Evolutionary conservation across 2,113 vertebrate species (phyloP).

Genomic region (Empidonax alnorum): DNA sequence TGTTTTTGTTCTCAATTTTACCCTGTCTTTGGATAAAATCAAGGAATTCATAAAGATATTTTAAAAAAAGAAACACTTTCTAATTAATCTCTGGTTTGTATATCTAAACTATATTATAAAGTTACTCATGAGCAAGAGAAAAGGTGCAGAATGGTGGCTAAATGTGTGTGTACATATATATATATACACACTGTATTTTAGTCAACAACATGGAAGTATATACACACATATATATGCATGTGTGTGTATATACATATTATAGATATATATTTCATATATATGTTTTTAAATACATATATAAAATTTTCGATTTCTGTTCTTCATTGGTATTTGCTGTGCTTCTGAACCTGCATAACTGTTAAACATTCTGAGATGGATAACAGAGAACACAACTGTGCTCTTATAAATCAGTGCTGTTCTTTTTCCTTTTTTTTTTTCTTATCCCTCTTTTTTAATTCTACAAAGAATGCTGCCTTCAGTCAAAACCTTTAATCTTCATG

Average conservation of each 20-base stretch:
- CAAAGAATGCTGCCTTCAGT: conserved; percentile 30
- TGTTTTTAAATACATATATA: neutral
- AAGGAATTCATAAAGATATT: neutral
- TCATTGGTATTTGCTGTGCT: neutral
- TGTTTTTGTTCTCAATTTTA: neutral
- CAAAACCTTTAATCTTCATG: conserved; percentile 22
- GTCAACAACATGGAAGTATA: neutral
- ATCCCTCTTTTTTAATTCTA: conserved; percentile 45
- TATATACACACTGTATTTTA: neutral
- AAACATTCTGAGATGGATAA: neutral
- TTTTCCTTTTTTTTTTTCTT: neutral
- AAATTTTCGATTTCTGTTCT: neutral
- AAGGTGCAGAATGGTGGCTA: neutral
- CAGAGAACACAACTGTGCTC: neutral
- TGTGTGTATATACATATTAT: neutral
- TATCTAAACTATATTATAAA: neutral
- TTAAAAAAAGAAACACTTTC: neutral
- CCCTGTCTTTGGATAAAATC: neutral
- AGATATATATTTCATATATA: neutral
- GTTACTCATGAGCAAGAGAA: neutral
- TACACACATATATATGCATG: rapidly evolving
- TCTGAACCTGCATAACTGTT: neutral
- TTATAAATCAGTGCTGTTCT: neutral
- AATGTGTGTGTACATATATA: neutral
- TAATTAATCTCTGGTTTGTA: neutral